A percentile compares a stretch with the other conserved stretches of the same genome.
Conservation (phyloP, 1,140 invertebrate genomes). For the Hycleus phaleratus region DNA sequence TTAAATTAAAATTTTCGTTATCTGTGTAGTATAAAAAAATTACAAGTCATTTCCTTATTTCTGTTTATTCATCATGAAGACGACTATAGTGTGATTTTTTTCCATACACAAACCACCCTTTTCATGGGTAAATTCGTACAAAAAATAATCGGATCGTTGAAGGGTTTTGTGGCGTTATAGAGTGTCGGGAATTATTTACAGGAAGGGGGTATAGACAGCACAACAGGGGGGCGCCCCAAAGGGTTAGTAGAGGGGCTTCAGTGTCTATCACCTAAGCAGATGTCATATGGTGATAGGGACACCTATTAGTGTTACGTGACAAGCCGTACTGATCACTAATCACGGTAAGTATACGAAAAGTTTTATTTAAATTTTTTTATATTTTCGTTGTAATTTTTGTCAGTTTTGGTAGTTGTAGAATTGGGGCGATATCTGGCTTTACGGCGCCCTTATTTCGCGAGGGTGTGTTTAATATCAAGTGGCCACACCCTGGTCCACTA, state of each 20-base stretch:
- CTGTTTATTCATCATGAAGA: background rate
- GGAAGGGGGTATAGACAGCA: constrained; percentile 24
- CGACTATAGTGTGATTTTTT: constrained; percentile 24
- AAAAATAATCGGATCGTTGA: constrained; percentile 38
- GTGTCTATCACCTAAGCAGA: constrained; percentile 20
- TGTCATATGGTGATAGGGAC: constrained; percentile 17
- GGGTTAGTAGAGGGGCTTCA: constrained; percentile 28
- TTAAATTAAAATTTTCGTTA: too few relatives aligned
- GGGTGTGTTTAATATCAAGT: constrained; percentile 28
- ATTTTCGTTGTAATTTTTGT: background rate
- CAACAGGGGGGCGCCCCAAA: constrained; percentile 16
- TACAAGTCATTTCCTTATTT: too few relatives aligned
- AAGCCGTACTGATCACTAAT: too few relatives aligned
- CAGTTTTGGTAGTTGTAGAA: too few relatives aligned
- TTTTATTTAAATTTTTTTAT: too few relatives aligned
- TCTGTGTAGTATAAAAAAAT: too few relatives aligned
- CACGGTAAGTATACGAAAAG: background rate
- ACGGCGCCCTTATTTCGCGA: constrained; percentile 5
- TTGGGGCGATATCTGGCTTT: background rate
- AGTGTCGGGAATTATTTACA: constrained; percentile 35
- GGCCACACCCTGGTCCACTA: constrained; percentile 27
- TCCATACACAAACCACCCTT: constrained; percentile 34
- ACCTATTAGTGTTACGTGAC: too few relatives aligned
- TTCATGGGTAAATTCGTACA: constrained; percentile 28
- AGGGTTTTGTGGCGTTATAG: constrained; percentile 36